Evolutionary conservation across 2,113 vertebrate genomes (phyloP), one percentile per base, ranked within the genome.

Genomic region (Gymnarchus niloticus): DNA sequence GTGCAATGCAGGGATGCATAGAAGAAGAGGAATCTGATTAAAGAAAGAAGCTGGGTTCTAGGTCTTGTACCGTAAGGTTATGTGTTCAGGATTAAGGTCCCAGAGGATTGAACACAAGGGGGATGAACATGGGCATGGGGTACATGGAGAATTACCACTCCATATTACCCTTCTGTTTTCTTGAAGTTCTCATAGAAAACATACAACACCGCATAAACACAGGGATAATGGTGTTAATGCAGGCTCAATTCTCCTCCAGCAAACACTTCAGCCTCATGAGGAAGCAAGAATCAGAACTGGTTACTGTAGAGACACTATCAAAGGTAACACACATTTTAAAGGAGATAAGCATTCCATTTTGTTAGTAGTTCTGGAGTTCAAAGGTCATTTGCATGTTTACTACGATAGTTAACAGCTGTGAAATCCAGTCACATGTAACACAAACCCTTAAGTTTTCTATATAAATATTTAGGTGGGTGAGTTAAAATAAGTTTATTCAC

Each of bases 151-250:
- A 73, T 73, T 73, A 33, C 14, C 65, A n/a, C n/a, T n/a, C n/a
- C n/a, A n/a, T n/a, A n/a, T n/a, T n/a, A n/a, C n/a, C 33, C 83
- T 65, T 69, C 57, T 89, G 86, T 90, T 89, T 89, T 89, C 87
- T 84, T 86, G 83, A 86, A 85, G 82, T 83, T 84, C 33, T 81
- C 21, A 82, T 88, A 89, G 87, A 89, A 77, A 89, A 86, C 88
- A 81, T 84, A 87, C 80, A 65, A 87, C 88, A 57, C 57, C 86
- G 83, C 86, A 89, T 85, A 90, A 90, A 90, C 86, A 89, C 84
- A 84, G 84, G 61, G 56, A 88, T 88, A 91, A 89, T 89, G 89
- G 86, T 85, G 61, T 87, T 90, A 92, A 88, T 85, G 88, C 84
- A 88, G 88, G 77, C 85, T 90, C 89, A 88, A 88, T 90, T 86